These are phyloP conservation scores for Oeneis ivallda DNA, from an alignment of 2,888 invertebrate species.

Conservation along the genomic window DNA sequence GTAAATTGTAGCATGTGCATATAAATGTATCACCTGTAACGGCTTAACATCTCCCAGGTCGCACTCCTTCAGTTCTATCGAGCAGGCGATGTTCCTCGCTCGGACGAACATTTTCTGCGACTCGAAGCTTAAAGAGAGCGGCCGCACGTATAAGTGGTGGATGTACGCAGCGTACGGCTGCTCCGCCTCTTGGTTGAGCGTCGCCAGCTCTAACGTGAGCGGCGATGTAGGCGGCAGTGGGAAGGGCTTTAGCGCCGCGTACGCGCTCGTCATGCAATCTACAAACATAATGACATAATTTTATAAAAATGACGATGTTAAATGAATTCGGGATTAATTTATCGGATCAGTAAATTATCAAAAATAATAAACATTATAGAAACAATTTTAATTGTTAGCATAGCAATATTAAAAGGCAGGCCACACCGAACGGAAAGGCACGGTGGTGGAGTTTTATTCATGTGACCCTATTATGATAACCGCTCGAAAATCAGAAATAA, in stretches of 20 bases:
- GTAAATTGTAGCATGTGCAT: no score
- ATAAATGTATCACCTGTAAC: conserved; percentile 83
- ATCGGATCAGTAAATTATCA: no score
- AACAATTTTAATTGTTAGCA: no score
- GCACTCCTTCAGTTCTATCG: conserved; percentile 92
- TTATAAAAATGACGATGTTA: no score
- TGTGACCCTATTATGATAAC: no score
- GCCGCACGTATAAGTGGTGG: conserved; percentile 97
- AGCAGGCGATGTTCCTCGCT: conserved; percentile 96
- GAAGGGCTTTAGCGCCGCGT: conserved; percentile 92
- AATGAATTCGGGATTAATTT: no score
- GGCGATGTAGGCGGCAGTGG: conserved; percentile 88
- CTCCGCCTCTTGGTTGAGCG: conserved; percentile 87
- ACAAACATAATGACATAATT: conserved; percentile 40
- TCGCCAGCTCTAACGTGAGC: conserved; percentile 92
- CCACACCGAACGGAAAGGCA: no score
- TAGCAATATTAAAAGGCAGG: no score
- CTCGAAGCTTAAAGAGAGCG: conserved; percentile 92
- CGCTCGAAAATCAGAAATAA: no score
- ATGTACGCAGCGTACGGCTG: conserved; percentile 92
- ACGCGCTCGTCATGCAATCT: conserved; percentile 93
- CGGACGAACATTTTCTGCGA: conserved; percentile 94
- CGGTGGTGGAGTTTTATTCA: no score
- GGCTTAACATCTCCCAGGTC: conserved; percentile 84
- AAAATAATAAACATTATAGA: no score